phyloP scores from a whole-genome alignment of 2,113 vertebrate genomes.

The Hippocampus guttulatus region DNA sequence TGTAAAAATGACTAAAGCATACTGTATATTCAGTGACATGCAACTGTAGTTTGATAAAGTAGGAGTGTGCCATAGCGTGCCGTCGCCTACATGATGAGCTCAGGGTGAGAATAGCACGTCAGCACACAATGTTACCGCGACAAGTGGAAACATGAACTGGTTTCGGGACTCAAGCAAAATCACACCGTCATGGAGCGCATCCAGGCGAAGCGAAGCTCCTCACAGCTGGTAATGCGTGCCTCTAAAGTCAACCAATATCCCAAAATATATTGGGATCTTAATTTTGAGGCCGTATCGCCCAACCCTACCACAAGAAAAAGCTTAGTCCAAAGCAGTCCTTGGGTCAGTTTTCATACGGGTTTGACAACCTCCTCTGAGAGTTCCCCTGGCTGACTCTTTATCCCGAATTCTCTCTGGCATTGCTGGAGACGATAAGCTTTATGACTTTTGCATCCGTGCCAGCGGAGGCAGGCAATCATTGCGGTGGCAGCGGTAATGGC shows the following conservation, averaged over 20 bases:
- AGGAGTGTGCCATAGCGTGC: too few relatives aligned
- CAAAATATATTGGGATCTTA: neutral
- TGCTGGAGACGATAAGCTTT: constrained; percentile 39
- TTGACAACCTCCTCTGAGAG: constrained; percentile 47
- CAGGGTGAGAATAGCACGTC: neutral
- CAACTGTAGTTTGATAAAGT: neutral
- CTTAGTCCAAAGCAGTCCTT: constrained; percentile 49
- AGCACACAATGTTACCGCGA: neutral
- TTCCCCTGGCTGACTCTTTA: constrained; percentile 42
- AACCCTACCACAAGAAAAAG: constrained; percentile 30
- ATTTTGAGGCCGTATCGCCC: constrained; percentile 22
- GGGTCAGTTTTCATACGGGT: constrained; percentile 49
- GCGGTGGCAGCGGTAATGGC: constrained; percentile 30
- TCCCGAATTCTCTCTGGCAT: constrained; percentile 45
- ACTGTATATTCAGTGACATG: neutral
- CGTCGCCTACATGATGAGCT: too few relatives aligned
- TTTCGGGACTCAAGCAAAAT: neutral
- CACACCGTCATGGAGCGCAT: neutral
- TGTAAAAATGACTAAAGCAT: neutral
- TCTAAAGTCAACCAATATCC: neutral
- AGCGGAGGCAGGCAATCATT: constrained; percentile 40
- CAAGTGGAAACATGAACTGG: neutral
- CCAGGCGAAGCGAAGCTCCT: neutral
- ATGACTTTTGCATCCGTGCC: constrained; percentile 50
- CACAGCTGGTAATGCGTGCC: neutral